Evolutionary conservation across 2,797 vertebrate genomes (phyloP).

Genomic region (Anabas testudineus): DNA sequence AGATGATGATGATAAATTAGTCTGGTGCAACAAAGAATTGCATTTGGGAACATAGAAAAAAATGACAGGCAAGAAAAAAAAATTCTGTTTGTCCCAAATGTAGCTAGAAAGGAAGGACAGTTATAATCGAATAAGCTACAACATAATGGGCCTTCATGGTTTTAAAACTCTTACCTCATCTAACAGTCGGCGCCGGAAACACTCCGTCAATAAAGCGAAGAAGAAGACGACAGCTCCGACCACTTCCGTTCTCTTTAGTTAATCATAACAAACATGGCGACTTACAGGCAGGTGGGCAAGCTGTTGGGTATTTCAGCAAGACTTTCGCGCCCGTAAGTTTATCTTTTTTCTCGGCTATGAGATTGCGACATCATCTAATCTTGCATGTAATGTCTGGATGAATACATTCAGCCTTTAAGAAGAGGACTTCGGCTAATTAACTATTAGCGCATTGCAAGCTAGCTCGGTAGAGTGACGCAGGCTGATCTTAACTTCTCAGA

Average conservation of each 20-base stretch:
- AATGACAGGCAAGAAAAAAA: no score
- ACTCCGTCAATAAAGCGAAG: no score
- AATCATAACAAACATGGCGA: constrained; percentile 83
- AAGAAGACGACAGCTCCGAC: not conserved
- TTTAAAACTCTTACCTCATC: no score
- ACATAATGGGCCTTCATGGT: no score
- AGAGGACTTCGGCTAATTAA: not conserved
- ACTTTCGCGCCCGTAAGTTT: constrained; percentile 76
- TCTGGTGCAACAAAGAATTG: no score
- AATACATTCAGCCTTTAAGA: not conserved
- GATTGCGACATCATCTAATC: fast-evolving
- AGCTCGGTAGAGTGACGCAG: constrained; percentile 53
- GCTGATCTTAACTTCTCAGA: not conserved
- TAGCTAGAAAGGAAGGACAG: no score
- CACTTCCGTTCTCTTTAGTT: constrained; percentile 34
- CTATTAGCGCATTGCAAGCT: not conserved
- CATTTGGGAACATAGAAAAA: no score
- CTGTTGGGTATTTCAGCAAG: constrained; percentile 64
- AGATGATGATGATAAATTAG: no score
- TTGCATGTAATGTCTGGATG: not conserved
- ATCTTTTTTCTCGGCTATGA: not conserved
- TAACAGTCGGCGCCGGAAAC: no score
- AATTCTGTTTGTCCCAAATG: no score
- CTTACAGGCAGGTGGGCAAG: constrained; percentile 67
- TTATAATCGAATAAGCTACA: no score